Conservation (phyloP, 2,113 vertebrate species). For the Apeltes quadracus region DNA sequence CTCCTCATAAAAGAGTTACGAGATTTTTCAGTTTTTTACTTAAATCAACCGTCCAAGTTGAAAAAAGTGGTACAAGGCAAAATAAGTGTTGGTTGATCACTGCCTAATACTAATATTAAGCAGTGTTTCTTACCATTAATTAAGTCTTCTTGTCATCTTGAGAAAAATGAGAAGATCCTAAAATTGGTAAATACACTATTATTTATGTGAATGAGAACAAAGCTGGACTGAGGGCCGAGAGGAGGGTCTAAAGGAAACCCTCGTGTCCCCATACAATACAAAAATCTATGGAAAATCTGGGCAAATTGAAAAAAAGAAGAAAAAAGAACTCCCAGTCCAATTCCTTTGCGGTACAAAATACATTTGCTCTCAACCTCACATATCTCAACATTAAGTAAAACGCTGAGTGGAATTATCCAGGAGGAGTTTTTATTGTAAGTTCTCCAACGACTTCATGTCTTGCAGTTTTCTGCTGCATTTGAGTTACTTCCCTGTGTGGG, state of each 20-base stretch:
- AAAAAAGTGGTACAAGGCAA: slow-evolving; percentile 33
- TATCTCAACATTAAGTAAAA: slow-evolving; percentile 25
- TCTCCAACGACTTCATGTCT: slow-evolving; percentile 20
- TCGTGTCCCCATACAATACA: neutral
- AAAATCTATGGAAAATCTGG: neutral
- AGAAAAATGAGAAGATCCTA: neutral
- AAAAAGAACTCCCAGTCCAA: neutral
- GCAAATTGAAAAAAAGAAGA: too few species aligned
- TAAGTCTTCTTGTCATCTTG: too few species aligned
- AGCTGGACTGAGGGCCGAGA: neutral
- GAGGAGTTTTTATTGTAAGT: slow-evolving; percentile 20
- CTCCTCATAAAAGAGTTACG: slow-evolving; percentile 42
- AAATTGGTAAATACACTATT: neutral
- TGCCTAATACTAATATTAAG: slow-evolving; percentile 23
- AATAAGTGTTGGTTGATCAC: slow-evolving; percentile 35
- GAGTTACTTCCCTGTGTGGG: slow-evolving; percentile 35
- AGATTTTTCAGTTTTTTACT: slow-evolving; percentile 40
- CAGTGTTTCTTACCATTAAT: too few species aligned
- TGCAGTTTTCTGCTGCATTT: slow-evolving; percentile 30
- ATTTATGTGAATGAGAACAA: neutral
- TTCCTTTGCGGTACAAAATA: neutral
- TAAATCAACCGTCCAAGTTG: slow-evolving; percentile 50
- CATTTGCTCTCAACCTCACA: slow-evolving; percentile 6
- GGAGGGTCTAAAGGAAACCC: neutral
- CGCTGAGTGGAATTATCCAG: neutral